phyloP scores from a whole-genome alignment of 2,888 invertebrate genomes.

The Phalera bucephala region DNA sequence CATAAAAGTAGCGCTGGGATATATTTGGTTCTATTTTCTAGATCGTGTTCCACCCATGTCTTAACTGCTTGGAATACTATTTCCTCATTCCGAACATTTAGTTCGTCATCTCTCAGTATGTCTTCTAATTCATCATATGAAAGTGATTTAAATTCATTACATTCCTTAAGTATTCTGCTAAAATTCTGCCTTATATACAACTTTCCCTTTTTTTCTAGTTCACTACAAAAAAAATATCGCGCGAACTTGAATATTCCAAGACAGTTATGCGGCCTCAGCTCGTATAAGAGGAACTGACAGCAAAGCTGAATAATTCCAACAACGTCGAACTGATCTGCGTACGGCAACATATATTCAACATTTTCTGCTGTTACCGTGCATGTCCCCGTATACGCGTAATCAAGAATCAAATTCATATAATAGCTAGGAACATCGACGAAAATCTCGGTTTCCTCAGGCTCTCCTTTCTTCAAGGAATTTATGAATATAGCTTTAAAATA shows the following conservation, averaged over 20 bases:
- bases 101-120: conserved; percentile 86
- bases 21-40: conserved; percentile 75
- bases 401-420: conserved; percentile 86
- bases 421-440: conserved; percentile 82
- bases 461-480: conserved; percentile 85
- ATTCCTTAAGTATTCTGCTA: conserved; percentile 83
- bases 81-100: conserved; percentile 89
- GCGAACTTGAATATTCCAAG: conserved; percentile 88
- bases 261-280: conserved; percentile 87
- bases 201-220: conserved; percentile 84
- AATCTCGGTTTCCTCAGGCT: conserved; percentile 84
- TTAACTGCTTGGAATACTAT: conserved; percentile 88
- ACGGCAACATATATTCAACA: conserved; percentile 86
- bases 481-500: conserved; percentile 89
- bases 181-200: conserved; percentile 84
- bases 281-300: conserved; percentile 85
- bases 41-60: conserved; percentile 86
- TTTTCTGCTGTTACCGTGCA: conserved; percentile 86
- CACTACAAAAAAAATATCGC: conserved; percentile 86
- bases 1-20: conserved; percentile 85
- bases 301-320: conserved; percentile 88
- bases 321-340: conserved; percentile 89
- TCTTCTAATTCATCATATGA: conserved; percentile 84
- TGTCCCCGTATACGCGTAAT: conserved; percentile 89
- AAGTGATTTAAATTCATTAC: conserved; percentile 85